Evolutionary conservation across 2,888 invertebrate species (phyloP).

Genomic region (Rhingia rostrata): DNA sequence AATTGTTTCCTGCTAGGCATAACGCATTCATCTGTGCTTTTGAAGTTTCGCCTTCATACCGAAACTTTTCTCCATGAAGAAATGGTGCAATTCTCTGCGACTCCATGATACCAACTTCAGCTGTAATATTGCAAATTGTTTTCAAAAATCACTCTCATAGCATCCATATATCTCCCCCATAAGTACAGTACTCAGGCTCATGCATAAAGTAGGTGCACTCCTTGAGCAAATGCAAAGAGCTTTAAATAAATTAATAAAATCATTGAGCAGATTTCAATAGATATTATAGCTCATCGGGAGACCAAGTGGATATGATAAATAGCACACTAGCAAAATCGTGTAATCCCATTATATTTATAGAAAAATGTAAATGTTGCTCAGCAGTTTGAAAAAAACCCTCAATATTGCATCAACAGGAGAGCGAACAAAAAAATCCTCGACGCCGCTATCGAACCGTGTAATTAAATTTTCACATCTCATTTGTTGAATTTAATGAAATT

Average conservation of each 20-base stretch:
- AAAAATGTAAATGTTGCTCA: slow-evolving; percentile 61
- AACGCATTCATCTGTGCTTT: slow-evolving; percentile 17
- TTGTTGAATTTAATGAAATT: slow-evolving; percentile 73
- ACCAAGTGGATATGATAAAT: slow-evolving; percentile 28
- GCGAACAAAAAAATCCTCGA: slow-evolving; percentile 23
- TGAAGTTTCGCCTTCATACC: slow-evolving; percentile 15
- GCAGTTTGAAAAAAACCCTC: slow-evolving; percentile 44
- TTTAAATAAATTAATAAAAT: background rate
- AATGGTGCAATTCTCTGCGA: background rate
- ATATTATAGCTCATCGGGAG: slow-evolving; percentile 16
- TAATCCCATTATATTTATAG: slow-evolving; percentile 37
- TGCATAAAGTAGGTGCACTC: background rate
- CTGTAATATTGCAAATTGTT: background rate
- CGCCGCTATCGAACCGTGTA: slow-evolving; percentile 68
- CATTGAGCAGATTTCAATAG: slow-evolving; percentile 21
- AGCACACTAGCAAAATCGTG: background rate
- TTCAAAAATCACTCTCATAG: background rate
- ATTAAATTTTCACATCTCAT: slow-evolving; percentile 74
- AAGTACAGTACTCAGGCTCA: background rate
- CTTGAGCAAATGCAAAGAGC: background rate
- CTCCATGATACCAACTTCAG: background rate
- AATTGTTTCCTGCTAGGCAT: background rate
- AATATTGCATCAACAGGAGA: slow-evolving; percentile 41
- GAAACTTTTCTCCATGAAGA: slow-evolving; percentile 9
- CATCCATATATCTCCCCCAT: too few relatives aligned